Percentiles rank a stretch among this genome's conserved stretches.
phyloP scores from a whole-genome alignment of 2,113 vertebrate species.

The Cichladusa arquata region DNA sequence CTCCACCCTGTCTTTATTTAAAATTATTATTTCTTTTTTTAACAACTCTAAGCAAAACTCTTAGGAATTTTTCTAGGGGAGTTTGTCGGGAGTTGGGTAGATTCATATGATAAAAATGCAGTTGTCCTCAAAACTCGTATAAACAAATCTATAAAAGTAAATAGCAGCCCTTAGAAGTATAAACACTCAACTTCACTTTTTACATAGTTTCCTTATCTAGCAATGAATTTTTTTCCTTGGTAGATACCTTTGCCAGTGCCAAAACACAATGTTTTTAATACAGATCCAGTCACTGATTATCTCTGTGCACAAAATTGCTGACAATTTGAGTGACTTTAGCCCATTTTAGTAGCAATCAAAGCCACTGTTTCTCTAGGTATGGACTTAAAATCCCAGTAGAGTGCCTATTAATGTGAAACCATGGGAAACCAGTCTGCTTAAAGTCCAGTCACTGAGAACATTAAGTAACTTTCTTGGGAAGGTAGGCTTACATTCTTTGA shows the following conservation, averaged over 20 bases:
- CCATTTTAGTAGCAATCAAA: neutral
- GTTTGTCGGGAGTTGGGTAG: neutral
- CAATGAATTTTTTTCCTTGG: constrained; percentile 14
- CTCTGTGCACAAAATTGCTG: neutral
- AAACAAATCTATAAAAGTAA: constrained; percentile 65
- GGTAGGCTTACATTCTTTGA: neutral
- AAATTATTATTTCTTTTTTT: constrained; percentile 2
- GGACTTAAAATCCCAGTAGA: neutral
- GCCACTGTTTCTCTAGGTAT: neutral
- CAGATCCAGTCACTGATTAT: neutral
- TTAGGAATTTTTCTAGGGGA: constrained; percentile 12
- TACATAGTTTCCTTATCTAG: constrained; percentile 25
- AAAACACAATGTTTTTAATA: neutral
- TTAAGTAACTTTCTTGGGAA: neutral
- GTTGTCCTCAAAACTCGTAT: constrained; percentile 33
- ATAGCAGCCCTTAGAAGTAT: neutral
- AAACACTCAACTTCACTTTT: constrained; percentile 56
- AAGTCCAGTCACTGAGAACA: neutral
- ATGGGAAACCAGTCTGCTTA: neutral
- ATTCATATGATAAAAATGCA: constrained; percentile 57
- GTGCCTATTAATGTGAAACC: neutral
- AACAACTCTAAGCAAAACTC: constrained; percentile 11
- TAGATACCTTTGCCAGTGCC: neutral
- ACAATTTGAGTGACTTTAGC: neutral
- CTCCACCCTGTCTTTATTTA: neutral